phyloP scores from a whole-genome alignment of 2,797 vertebrate species.

The Chromis chromis region DNA sequence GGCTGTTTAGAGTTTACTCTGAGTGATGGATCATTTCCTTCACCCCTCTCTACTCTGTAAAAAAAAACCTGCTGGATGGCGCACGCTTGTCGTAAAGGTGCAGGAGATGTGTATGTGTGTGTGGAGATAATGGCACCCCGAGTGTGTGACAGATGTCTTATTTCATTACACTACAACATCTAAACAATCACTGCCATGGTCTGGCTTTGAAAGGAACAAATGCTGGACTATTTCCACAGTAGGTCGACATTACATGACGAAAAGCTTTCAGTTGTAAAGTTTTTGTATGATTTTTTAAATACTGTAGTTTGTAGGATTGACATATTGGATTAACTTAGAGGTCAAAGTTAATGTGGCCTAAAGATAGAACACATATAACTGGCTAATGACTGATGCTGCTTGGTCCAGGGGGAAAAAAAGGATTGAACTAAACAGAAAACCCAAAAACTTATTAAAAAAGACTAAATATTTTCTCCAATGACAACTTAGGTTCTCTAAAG shows the following conservation, averaged over 20 bases:
- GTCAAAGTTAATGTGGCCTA: too few species aligned
- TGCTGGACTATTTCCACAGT: neutral
- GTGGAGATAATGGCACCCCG: slow-evolving; percentile 45
- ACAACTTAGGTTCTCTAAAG: too few species aligned
- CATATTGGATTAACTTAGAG: neutral
- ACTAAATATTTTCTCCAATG: too few species aligned
- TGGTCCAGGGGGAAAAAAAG: neutral
- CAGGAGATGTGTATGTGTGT: slow-evolving; percentile 12
- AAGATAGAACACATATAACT: too few species aligned
- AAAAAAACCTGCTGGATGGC: slow-evolving; percentile 54
- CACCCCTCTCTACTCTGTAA: slow-evolving; percentile 57
- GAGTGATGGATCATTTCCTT: slow-evolving; percentile 86
- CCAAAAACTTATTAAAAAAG: neutral
- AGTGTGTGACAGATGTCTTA: slow-evolving; percentile 58
- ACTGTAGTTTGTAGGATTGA: neutral
- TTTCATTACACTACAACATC: slow-evolving; percentile 49
- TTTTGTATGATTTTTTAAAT: neutral
- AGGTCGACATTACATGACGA: neutral
- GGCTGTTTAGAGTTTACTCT: slow-evolving; percentile 86
- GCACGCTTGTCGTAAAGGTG: slow-evolving; percentile 51
- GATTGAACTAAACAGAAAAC: neutral
- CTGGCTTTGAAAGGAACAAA: slow-evolving; percentile 2
- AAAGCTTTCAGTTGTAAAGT: neutral
- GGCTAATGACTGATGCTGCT: neutral
- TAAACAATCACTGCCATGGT: neutral